phyloP scores from a whole-genome alignment of 1,140 invertebrate species.

The Helicorthomorpha holstii region DNA sequence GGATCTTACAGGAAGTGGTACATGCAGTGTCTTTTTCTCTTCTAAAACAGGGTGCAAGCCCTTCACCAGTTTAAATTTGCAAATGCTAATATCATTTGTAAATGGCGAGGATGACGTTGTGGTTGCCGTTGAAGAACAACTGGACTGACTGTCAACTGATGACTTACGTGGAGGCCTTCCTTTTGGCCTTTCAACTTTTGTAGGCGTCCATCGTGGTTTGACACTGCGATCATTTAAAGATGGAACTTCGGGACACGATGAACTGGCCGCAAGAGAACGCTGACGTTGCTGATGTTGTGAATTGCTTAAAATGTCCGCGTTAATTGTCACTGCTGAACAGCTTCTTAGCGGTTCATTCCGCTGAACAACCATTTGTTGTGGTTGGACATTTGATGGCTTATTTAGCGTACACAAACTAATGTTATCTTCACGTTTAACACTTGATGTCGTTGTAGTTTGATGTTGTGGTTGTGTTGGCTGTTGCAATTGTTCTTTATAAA shows the following conservation, averaged over 20 bases:
- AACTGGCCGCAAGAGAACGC: no score
- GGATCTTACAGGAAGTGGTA: slow-evolving; percentile 19
- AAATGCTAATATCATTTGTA: slow-evolving; percentile 46
- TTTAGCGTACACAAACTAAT: no score
- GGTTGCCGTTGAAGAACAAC: slow-evolving; percentile 9
- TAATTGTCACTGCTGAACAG: no score
- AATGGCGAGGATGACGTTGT: slow-evolving; percentile 13
- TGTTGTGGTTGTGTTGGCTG: background rate
- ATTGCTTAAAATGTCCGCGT: no score
- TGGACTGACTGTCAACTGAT: slow-evolving; percentile 1
- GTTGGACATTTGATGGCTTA: no score
- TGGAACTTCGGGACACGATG: no score
- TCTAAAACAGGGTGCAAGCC: slow-evolving; percentile 68
- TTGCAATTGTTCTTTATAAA: background rate
- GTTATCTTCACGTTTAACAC: no score
- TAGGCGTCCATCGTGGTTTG: background rate
- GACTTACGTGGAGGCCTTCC: slow-evolving; percentile 1
- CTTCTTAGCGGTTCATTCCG: no score
- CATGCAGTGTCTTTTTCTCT: slow-evolving; percentile 77
- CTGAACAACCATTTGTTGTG: no score
- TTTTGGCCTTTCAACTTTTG: background rate
- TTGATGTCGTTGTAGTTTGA: background rate
- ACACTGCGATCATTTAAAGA: background rate
- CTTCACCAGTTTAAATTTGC: slow-evolving; percentile 82
- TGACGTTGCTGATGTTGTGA: no score